Evolutionary conservation across 2,888 invertebrate species (phyloP), one percentile per base, ranked within the genome.

Genomic region (Phortica magna): DNA sequence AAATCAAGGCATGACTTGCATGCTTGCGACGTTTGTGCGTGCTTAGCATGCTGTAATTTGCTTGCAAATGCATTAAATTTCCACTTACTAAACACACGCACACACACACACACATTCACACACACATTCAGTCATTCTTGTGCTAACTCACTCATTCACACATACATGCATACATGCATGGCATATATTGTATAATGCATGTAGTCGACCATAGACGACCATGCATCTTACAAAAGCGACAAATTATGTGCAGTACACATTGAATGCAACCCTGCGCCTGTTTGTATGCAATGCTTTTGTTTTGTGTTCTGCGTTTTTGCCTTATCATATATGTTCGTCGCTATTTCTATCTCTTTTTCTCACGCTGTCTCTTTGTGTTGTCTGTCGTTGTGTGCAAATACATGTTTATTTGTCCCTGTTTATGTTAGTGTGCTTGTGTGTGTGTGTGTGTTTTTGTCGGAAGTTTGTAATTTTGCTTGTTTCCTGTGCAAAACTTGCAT

Each of bases 391-490:
- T 22, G 17, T 55, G 14, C 55, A 55, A 14, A 55, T 67, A 43
- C 6, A 31, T 39, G 39, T 59, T 10, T 57, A 1, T 70, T 10
- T 70, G n/a, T 71, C 19, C 71, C n/a, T 72, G 31, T 55, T 22
- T 76, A 72, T 76, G 77, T 73, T 70, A 76, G 74, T 84, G 83
- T 83, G 83, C 80, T 80, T 84, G 84, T 82, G 72, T 57, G 31
- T 82, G 82, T 84, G 83, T 83, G 48, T 70, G 84, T 84, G 83
- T 84, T 84, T 76, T 86, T 90, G 89, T 85, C 90, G 91, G 91
- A 91, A 90, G 90, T 90, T 90, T 90, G 91, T 91, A 90, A 91
- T 91, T 90, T 91, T 85, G 84, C 89, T 86, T 88, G 90, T 89
- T 90, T 90, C 89, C 90, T 84, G 87, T 87, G 83, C 88, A 90